These are phyloP conservation scores for Cyrtorhinus lividipennis DNA, from an alignment of 1,140 invertebrate species.

Conservation along the genomic window DNA sequence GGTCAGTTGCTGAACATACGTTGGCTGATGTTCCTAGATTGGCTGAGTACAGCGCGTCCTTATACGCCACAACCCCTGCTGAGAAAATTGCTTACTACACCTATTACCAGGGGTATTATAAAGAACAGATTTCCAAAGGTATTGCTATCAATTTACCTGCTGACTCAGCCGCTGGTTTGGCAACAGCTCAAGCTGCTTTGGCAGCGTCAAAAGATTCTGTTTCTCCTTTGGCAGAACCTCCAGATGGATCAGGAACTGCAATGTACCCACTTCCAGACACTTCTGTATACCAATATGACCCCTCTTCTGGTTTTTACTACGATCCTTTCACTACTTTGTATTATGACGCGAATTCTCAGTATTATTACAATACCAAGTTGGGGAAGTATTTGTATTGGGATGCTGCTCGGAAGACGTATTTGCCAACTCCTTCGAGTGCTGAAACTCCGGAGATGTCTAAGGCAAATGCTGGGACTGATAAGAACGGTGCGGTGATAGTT, in stretches of 20 bases:
- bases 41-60: conserved; percentile 59
- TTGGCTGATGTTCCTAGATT: conserved; percentile 54
- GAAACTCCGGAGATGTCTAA: conserved; percentile 22
- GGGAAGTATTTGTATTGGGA: conserved; percentile 95
- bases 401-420: conserved; percentile 59
- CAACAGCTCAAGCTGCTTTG: conserved; percentile 50
- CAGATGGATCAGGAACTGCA: conserved; percentile 35
- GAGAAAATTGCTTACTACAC: conserved; percentile 57
- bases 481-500: conserved; percentile 13
- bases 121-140: conserved; percentile 48
- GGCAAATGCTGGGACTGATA: background rate
- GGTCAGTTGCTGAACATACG: conserved; percentile 34
- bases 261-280: conserved; percentile 58
- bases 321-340: conserved; percentile 84
- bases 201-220: conserved; percentile 47
- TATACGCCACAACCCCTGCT: conserved; percentile 56
- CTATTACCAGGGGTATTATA: conserved; percentile 71
- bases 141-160: conserved; percentile 32
- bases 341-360: conserved; percentile 89
- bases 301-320: conserved; percentile 91
- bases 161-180: conserved; percentile 27
- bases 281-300: conserved; percentile 84
- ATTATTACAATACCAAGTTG: conserved; percentile 80
- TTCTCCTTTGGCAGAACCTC: conserved; percentile 27
- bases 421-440: conserved; percentile 45